A percentile compares a stretch with the other conserved stretches of the same genome.
Conservation (phyloP, 2,888 invertebrate genomes). For the Mycalesis mineus region DNA sequence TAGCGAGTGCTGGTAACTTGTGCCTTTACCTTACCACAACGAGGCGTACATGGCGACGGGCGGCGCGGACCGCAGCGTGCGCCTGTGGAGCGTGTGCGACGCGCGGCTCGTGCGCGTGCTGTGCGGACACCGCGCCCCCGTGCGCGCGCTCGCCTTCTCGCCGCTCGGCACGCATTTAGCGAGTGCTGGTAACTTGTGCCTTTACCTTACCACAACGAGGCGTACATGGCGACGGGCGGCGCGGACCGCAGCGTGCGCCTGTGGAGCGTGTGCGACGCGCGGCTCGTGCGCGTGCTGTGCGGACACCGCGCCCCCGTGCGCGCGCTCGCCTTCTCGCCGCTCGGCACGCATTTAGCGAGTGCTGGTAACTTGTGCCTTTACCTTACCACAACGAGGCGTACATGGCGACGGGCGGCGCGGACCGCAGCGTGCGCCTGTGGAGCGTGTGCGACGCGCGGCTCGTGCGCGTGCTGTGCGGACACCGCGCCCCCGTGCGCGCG, state of each 20-base stretch:
- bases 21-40: constrained; percentile 63
- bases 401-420: constrained; percentile 93
- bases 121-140: constrained; percentile 85
- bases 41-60: constrained; percentile 93
- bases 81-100: constrained; percentile 91
- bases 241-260: constrained; percentile 92
- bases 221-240: constrained; percentile 93
- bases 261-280: constrained; percentile 91
- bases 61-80: constrained; percentile 91
- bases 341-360: constrained; percentile 90
- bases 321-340: constrained; percentile 88
- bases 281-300: constrained; percentile 83
- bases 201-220: constrained; percentile 78
- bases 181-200: constrained; percentile 82
- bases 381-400: constrained; percentile 85
- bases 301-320: constrained; percentile 87
- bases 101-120: constrained; percentile 86
- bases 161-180: constrained; percentile 91
- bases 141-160: constrained; percentile 89
- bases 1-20: constrained; percentile 88
- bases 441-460: constrained; percentile 88
- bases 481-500: constrained; percentile 85
- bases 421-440: constrained; percentile 93
- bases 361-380: constrained; percentile 78
- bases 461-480: constrained; percentile 85